Base-by-base conservation (phyloP, 2,888 invertebrate genomes). In the Cerceris rybyensis region DNA sequence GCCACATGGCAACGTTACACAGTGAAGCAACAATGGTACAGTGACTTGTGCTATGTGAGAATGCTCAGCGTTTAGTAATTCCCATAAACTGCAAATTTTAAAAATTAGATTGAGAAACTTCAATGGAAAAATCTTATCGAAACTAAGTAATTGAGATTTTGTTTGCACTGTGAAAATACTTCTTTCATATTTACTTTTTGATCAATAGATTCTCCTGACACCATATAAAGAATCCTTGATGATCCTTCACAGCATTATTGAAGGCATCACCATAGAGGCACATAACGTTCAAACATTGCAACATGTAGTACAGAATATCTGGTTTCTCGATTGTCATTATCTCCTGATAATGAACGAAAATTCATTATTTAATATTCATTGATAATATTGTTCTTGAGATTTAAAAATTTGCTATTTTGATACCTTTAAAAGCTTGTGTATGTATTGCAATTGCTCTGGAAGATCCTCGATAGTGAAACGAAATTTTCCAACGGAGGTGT, bases 241-340 rank as follows among this genome's bases (percentile, higher is more conserved):
- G 97, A 87, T 98, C 98, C 75, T 96, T 96, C 0, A 98, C 95
- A 0, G 97, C 97, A 89, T 96, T 96, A 14, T 95, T 95, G 83
- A 98, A 94, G n/a, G 98, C 97, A 91, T 99, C 99, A 0, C 98
- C 98, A 90, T 99, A 98, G 39, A 99, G 94, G 71, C 98, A 96
- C 90, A 99, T 94, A 73, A 98, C 96, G 93, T 98, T 98, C 42
- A 99, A 93, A 83, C 98, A 98, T 89, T 97, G 97, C 70, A 99
- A 94, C 91, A 99, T 95, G 90, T 98, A 98, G 92, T 98, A 99
- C 17, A 98, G 94, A 46, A 98, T 97, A 92, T 99, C 98, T 0
- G 98, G 97, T 82, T 98, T 98, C 58, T 96, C 95, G 0, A 96
- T 96, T 72, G 95, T 95, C 77, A 96, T 96, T 65, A 97, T 93